phyloP scores from a whole-genome alignment of 2,888 invertebrate genomes.

The Ischnus inquisitorius region DNA sequence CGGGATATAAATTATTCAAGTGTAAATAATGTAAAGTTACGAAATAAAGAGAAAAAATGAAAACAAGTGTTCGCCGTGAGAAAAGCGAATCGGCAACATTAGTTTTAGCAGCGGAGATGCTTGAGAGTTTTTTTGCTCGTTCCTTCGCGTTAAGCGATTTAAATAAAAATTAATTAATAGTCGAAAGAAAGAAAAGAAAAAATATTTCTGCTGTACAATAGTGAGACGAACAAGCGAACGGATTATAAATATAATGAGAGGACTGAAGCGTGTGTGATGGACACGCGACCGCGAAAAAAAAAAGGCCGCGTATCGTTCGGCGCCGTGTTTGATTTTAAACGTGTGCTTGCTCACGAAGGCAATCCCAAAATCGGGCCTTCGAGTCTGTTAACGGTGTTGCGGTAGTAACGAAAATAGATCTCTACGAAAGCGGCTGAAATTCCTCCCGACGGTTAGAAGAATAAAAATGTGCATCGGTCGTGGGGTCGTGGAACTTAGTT shows the following conservation, averaged over 20 bases:
- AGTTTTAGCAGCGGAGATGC: slow-evolving; percentile 6
- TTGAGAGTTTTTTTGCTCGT: slow-evolving; percentile 40
- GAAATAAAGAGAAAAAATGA: slow-evolving; percentile 45
- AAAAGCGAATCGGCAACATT: slow-evolving; percentile 20
- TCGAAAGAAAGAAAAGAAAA: not conserved
- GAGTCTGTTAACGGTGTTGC: slow-evolving; percentile 28
- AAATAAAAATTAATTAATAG: slow-evolving; percentile 10
- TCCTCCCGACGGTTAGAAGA: slow-evolving; percentile 9
- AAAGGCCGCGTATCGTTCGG: not conserved
- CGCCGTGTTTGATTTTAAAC: slow-evolving; percentile 31
- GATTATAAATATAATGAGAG: slow-evolving; percentile 30
- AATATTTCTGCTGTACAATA: slow-evolving; percentile 41
- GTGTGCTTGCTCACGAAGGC: slow-evolving; percentile 21
- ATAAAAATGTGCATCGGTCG: not conserved
- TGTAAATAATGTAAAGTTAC: slow-evolving; percentile 72
- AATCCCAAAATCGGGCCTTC: slow-evolving; percentile 20
- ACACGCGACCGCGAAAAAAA: not conserved
- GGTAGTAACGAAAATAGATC: slow-evolving; percentile 32
- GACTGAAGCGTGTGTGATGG: slow-evolving; percentile 1
- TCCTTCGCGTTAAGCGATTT: slow-evolving; percentile 22
- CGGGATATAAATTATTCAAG: slow-evolving; percentile 55
- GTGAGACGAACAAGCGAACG: slow-evolving; percentile 37
- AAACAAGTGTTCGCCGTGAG: slow-evolving; percentile 36
- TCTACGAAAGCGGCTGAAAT: not conserved
- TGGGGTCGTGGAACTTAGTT: slow-evolving; percentile 32